Evolutionary conservation across 2,797 vertebrate genomes (phyloP), one percentile per base, ranked within the genome.

Genomic region (Helarctos malayanus): DNA sequence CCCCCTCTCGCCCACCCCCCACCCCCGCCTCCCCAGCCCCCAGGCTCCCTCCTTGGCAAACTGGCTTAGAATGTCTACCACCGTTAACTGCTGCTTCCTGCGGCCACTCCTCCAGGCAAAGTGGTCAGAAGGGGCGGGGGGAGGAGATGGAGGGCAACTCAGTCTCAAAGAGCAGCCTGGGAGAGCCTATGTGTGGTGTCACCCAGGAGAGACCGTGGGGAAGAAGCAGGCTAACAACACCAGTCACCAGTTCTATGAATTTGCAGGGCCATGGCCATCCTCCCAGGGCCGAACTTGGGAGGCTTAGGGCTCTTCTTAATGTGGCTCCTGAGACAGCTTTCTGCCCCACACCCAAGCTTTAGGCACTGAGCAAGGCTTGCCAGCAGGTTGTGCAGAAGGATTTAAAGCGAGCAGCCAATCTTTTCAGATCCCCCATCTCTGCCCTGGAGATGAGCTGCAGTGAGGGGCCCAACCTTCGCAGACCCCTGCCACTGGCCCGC

Each of bases 381-480:
- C 29, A 71, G 45, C 61, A 71, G 27, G 59, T 78, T 52, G 9
- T 41, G 45, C 2, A 0, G 32, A 76, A 85, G 63, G 47, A 75
- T 61, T 76, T 89, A 1, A 63, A 61, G 41, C 2, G 9, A 93
- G 59, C 41, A 84, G 75, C 93, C 68, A 8, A 2, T 68, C 61
- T 87, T 71, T 79, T 52, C 76, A 47, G 79, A 49, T 49, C 23
- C 68, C 52, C 27, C 56, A 35, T 29, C 47, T 65, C 47, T 41
- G 25, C 73, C 56, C 97, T 85, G 52, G 91, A 79, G 88, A 79
- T 8, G 19, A 14, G 47, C 73, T 45, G n/a, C 69, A 35, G 86
- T 45, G 32, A 13, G 86, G n/a, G 32, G 12, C 75, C 76, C 23
- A 3, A 75, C 76, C 81, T 78, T 80, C 10, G 15, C 41, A 80